Percentiles rank a stretch among this genome's conserved stretches.
Evolutionary conservation across 2,797 vertebrate species (phyloP).

Genomic region (Microcaecilia unicolor): DNA sequence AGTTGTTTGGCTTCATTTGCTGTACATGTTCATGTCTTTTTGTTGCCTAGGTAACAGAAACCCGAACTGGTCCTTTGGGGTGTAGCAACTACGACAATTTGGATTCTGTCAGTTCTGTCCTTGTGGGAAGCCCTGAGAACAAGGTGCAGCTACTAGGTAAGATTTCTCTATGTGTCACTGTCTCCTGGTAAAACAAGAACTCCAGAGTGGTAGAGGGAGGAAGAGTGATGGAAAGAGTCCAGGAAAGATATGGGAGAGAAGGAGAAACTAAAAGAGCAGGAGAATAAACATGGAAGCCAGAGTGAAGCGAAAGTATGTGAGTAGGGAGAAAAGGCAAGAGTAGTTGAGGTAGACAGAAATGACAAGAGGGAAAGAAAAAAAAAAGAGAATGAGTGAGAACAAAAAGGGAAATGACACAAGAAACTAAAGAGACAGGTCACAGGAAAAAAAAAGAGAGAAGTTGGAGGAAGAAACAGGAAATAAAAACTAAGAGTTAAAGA

Average conservation of each 20-base stretch:
- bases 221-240: too few relatives aligned
- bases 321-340: too few relatives aligned
- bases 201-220: too few relatives aligned
- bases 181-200: neutral
- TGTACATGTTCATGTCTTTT: too few relatives aligned
- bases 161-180: too few relatives aligned
- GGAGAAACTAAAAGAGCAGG: neutral
- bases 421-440: too few relatives aligned
- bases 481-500: neutral
- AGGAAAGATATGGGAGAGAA: too few relatives aligned
- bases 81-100: conserved; percentile 98
- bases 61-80: conserved; percentile 92
- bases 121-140: conserved; percentile 97
- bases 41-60: conserved; percentile 86
- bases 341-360: neutral
- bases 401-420: neutral
- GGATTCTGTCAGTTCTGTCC: conserved; percentile 93
- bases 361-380: neutral
- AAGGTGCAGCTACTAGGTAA: conserved; percentile 94
- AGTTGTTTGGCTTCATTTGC: neutral
- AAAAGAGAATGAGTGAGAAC: neutral
- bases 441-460: neutral
- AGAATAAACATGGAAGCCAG: neutral
- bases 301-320: too few relatives aligned
- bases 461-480: neutral